These are phyloP conservation scores for Parapsyche elsis DNA, from an alignment of 1,140 invertebrate species.

Conservation along the genomic window DNA sequence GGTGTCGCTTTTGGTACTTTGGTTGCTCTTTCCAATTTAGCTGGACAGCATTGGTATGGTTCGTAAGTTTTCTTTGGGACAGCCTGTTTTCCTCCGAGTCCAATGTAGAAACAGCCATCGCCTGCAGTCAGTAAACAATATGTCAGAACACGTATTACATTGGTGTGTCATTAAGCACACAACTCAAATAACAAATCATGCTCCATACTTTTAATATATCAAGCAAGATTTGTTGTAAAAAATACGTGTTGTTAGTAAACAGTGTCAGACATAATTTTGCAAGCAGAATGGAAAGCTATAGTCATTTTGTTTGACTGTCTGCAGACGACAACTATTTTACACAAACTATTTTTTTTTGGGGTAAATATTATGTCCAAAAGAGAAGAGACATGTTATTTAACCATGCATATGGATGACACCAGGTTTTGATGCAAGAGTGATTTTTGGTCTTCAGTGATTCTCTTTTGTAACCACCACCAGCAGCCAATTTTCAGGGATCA, in stretches of 20 bases:
- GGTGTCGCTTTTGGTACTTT: conserved; percentile 77
- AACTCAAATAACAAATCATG: conserved; percentile 50
- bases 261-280: conserved; percentile 53
- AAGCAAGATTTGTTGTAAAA: conserved; percentile 53
- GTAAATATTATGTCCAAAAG: conserved; percentile 64
- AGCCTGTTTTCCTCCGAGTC: conserved; percentile 86
- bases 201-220: conserved; percentile 50
- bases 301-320: conserved; percentile 59
- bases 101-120: conserved; percentile 95
- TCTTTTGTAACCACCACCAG: conserved; percentile 54
- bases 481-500: conserved; percentile 57
- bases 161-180: conserved; percentile 46
- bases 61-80: conserved; percentile 83
- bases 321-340: conserved; percentile 64
- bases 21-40: conserved; percentile 77
- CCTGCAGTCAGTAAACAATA: conserved; percentile 75
- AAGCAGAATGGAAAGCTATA: conserved; percentile 56
- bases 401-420: conserved; percentile 66
- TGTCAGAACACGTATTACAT: conserved; percentile 56
- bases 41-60: conserved; percentile 91
- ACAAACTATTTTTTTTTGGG: conserved; percentile 58
- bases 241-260: conserved; percentile 57
- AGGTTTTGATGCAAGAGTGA: conserved; percentile 54
- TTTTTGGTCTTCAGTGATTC: conserved; percentile 52
- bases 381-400: conserved; percentile 57